Conservation (phyloP, 2,797 vertebrate genomes). For the Myripristis murdjan region DNA sequence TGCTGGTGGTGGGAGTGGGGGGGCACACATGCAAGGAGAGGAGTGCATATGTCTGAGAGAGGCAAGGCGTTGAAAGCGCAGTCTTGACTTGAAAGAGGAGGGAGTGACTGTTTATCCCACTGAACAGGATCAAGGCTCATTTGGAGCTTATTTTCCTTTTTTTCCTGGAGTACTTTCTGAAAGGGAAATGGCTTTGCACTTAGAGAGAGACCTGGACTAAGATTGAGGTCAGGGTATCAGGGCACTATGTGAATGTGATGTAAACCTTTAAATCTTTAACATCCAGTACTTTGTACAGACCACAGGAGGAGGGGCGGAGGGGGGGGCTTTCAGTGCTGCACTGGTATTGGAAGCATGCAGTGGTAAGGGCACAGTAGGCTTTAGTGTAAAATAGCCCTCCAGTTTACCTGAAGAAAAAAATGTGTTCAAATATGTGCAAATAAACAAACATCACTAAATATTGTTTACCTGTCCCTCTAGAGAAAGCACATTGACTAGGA, state of each 20-base stretch:
- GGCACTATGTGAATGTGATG: conserved; percentile 44
- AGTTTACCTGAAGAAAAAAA: neutral
- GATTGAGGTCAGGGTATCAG: no score
- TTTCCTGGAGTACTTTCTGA: conserved; percentile 30
- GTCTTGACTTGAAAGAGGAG: conserved; percentile 55
- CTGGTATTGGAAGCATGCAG: conserved; percentile 32
- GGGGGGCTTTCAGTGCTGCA: conserved; percentile 29
- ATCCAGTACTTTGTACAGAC: conserved; percentile 38
- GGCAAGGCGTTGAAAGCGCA: conserved; percentile 49
- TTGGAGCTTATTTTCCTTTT: no score
- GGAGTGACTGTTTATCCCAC: conserved; percentile 41
- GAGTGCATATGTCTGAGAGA: conserved; percentile 33
- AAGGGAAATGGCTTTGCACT: conserved; percentile 28
- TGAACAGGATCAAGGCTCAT: conserved; percentile 29
- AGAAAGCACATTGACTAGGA: neutral
- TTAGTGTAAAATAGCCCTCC: conserved; percentile 13
- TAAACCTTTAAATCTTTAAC: conserved; percentile 58
- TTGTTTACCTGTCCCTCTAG: neutral
- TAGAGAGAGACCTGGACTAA: no score
- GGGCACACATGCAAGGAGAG: conserved; percentile 35
- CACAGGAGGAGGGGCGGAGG: conserved; percentile 10
- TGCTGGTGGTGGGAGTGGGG: neutral
- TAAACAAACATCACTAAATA: neutral
- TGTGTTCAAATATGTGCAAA: neutral
- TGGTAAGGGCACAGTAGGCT: neutral